Percentiles rank a stretch among this genome's conserved stretches.
phyloP scores from a whole-genome alignment of 1,140 invertebrate species.

The Drosophila simulans region DNA sequence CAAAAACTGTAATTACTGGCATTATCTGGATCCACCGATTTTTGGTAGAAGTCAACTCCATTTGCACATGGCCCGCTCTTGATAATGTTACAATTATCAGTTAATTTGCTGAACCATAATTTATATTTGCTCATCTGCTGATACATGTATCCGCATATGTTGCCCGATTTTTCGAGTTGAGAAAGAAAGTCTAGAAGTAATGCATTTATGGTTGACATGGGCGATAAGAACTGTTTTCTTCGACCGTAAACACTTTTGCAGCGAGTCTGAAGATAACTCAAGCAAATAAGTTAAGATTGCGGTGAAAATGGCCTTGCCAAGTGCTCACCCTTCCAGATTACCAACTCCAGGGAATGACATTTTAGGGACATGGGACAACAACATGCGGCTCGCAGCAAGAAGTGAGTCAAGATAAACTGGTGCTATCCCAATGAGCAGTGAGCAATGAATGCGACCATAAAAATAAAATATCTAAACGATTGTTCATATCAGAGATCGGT shows the following conservation, averaged over 20 bases:
- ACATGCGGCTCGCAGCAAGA: neutral
- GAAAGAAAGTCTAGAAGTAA: neutral
- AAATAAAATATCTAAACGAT: slow-evolving; percentile 12
- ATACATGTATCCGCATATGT: slow-evolving; percentile 15
- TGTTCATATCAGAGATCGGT: slow-evolving; percentile 14
- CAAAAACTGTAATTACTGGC: slow-evolving; percentile 70
- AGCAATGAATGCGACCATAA: neutral
- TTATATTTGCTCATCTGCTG: slow-evolving; percentile 6
- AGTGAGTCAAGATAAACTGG: neutral
- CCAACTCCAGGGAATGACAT: neutral
- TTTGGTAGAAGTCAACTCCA: slow-evolving; percentile 32
- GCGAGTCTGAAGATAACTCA: slow-evolving; percentile 13
- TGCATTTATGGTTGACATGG: slow-evolving; percentile 21
- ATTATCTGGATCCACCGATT: slow-evolving; percentile 60
- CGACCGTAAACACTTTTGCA: slow-evolving; percentile 36
- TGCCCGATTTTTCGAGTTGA: slow-evolving; percentile 8
- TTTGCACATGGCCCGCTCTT: slow-evolving; percentile 45
- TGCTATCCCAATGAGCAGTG: neutral
- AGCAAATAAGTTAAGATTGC: slow-evolving; percentile 29
- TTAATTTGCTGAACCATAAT: slow-evolving; percentile 53
- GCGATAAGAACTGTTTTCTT: slow-evolving; percentile 18
- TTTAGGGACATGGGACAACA: neutral
- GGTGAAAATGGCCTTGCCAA: neutral
- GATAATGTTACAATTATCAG: slow-evolving; percentile 60
- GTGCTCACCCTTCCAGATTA: neutral